Conservation (phyloP, 2,888 invertebrate genomes). For the Amphimallon solstitiale region DNA sequence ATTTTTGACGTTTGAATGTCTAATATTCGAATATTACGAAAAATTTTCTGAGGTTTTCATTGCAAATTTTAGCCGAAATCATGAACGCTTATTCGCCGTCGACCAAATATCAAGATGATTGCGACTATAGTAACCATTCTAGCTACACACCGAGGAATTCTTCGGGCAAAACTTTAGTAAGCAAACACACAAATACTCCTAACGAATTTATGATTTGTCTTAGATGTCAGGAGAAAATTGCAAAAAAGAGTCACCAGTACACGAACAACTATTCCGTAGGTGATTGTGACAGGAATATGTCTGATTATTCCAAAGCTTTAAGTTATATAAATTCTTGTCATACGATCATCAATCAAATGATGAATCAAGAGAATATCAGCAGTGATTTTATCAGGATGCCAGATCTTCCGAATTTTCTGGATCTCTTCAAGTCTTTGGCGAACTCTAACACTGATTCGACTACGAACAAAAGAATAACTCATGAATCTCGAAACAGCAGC, state of each 20-base stretch:
- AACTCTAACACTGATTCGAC: background rate
- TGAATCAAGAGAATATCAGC: slow-evolving; percentile 16
- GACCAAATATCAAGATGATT: background rate
- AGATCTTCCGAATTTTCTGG: slow-evolving; percentile 35
- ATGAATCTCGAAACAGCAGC: slow-evolving; percentile 11
- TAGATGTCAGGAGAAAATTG: slow-evolving; percentile 32
- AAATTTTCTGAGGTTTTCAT: slow-evolving; percentile 26
- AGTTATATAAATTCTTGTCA: slow-evolving; percentile 39
- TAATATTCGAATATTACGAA: slow-evolving; percentile 7
- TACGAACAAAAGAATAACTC: slow-evolving; percentile 1
- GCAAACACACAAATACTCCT: slow-evolving; percentile 36
- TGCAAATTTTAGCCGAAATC: slow-evolving; percentile 15
- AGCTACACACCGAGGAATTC: background rate
- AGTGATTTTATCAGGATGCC: slow-evolving; percentile 35
- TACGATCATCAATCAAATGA: slow-evolving; percentile 38
- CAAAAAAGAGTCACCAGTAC: slow-evolving; percentile 2
- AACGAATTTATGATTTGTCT: slow-evolving; percentile 31
- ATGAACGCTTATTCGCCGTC: slow-evolving; percentile 9
- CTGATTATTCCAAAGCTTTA: slow-evolving; percentile 35
- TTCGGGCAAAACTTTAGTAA: background rate
- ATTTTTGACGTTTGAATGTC: background rate
- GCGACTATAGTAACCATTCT: background rate
- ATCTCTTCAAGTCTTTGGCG: slow-evolving; percentile 19
- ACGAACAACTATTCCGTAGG: slow-evolving; percentile 20
- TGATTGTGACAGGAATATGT: slow-evolving; percentile 28